Evolutionary conservation across 2,888 invertebrate species (phyloP), one percentile per base, ranked within the genome.

Genomic region (Caenorhabditis sulstoni): DNA sequence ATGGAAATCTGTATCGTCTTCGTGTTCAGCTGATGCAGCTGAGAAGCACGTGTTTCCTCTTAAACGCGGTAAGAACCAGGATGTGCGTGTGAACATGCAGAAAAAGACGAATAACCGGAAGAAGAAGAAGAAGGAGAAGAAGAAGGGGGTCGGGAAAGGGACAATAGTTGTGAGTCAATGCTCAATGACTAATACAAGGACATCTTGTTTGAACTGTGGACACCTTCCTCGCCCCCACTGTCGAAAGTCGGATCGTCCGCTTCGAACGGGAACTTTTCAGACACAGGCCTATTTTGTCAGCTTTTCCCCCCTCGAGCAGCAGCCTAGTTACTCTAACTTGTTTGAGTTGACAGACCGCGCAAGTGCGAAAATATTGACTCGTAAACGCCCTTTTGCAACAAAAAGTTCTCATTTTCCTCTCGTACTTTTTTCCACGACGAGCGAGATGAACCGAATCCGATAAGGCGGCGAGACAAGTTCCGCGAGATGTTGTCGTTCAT

Each of bases 341-440:
- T 71, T 58, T 68, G 41, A 59, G 52, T 59, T 68, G 62, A 57
- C 71, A 53, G 49, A 62, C 62, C 71, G 71, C 71, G 71, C 62
- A 71, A 71, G 71, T 71, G 62, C 71, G 62, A 71, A 71, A 71
- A 62, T 62, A 71, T 62, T 71, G 71, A 64, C 62, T 57, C 53
- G 62, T 62, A 62, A 37, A 64, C 71, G 71, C 71, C 62, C 71
- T 71, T 70, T 62, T 70, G 70, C 70, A 70, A 70, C 70, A 52
- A 29, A 29, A 52, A 53, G 53, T 45, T 39, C 20, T 59, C 23
- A 23, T 50, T 50, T 39, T 55, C 55, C 35, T 18, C 23, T 14
- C 37, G 52, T 52, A 3, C 18, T 39, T 53, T n/a, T 22, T 65
- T 44, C 16, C 41, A 61, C 18, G 22, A 29, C 29, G n/a, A n/a